A percentile compares a stretch with the other conserved stretches of the same genome.
Conservation (phyloP, 2,113 vertebrate species). For the Odobenus rosmarus region DNA sequence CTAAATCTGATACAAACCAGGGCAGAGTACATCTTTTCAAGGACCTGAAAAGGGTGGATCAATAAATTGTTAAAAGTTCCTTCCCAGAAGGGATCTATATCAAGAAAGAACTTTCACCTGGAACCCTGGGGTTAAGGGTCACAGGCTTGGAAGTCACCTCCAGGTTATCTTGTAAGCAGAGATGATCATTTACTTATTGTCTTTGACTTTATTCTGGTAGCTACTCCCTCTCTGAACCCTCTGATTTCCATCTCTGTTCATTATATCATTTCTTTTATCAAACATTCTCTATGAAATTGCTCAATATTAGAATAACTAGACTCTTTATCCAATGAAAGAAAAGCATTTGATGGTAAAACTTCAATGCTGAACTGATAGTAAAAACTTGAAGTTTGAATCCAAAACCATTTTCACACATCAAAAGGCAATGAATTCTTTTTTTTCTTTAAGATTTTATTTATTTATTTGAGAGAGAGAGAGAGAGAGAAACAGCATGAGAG, state of each 20-base stretch:
- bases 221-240: not conserved
- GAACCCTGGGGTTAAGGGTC: not conserved
- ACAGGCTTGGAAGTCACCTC: not conserved
- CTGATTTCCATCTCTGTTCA: not conserved
- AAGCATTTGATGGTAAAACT: conserved; percentile 37
- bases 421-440: not conserved
- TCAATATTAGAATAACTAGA: conserved; percentile 16
- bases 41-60: not conserved
- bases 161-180: not conserved
- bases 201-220: not conserved
- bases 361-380: not conserved
- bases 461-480: too few relatives aligned
- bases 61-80: not conserved
- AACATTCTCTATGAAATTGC: not conserved
- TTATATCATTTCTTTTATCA: not conserved
- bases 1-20: conserved; percentile 39
- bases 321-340: not conserved
- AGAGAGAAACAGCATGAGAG: too few relatives aligned
- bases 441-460: too few relatives aligned
- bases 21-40: conserved; percentile 4
- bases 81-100: not conserved
- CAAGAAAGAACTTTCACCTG: conserved; percentile 37
- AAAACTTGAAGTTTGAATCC: conserved; percentile 23
- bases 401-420: conserved; percentile 25
- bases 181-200: not conserved